Percentiles rank a stretch among this genome's conserved stretches.
Conservation (phyloP, 2,888 invertebrate species). For the Mythimna lalbum region DNA sequence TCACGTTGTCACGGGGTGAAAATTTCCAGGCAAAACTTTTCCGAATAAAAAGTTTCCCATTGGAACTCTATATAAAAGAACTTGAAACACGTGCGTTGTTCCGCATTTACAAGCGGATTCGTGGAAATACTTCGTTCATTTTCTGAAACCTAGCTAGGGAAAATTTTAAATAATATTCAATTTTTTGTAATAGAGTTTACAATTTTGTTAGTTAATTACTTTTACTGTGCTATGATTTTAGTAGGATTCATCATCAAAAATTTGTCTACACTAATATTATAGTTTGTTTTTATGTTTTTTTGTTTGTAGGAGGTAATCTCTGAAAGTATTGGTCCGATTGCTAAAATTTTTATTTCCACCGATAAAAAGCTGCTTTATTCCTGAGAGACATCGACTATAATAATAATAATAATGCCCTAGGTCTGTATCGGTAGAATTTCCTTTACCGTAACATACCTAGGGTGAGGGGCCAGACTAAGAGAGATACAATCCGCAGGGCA, state of each 20-base stretch:
- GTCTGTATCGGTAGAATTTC: too few relatives aligned
- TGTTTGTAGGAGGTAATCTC: too few relatives aligned
- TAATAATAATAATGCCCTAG: too few relatives aligned
- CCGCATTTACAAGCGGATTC: constrained; percentile 20
- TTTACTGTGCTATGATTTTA: background rate
- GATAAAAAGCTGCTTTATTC: too few relatives aligned
- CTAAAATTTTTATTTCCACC: too few relatives aligned
- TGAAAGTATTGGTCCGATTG: too few relatives aligned
- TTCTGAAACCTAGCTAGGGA: background rate
- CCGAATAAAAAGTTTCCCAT: constrained; percentile 51
- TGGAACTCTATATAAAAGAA: constrained; percentile 36
- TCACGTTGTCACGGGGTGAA: constrained; percentile 20
- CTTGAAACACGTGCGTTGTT: constrained; percentile 21
- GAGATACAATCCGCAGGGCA: too few relatives aligned
- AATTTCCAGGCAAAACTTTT: constrained; percentile 26
- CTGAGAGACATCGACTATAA: too few relatives aligned
- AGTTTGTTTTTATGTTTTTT: too few relatives aligned
- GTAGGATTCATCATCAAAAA: background rate
- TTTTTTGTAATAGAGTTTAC: background rate
- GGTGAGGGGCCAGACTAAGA: too few relatives aligned
- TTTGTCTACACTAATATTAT: too few relatives aligned
- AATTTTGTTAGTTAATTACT: background rate
- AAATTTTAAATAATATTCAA: background rate
- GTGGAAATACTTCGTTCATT: constrained; percentile 8
- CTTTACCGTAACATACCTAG: too few relatives aligned